Conservation (phyloP, 2,797 vertebrate genomes). For the Nothura maculosa region DNA sequence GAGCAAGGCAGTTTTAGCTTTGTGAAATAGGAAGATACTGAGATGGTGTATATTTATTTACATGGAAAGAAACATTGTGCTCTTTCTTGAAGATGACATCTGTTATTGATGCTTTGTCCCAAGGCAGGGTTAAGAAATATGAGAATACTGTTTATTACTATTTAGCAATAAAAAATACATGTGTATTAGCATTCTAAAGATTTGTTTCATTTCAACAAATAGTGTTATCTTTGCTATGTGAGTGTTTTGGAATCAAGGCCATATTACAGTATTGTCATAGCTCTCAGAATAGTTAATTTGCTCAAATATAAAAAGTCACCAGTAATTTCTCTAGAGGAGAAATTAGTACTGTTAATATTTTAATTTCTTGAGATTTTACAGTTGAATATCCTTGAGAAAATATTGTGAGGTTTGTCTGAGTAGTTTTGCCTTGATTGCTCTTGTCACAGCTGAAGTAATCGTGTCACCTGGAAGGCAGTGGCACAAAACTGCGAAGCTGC, state of each 20-base stretch:
- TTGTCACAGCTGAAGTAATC: accelerated
- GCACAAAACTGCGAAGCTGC: accelerated
- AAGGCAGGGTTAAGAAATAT: background rate
- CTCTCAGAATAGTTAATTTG: background rate
- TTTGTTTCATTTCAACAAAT: background rate
- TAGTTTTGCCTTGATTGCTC: background rate
- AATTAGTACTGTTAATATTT: background rate
- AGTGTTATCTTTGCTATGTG: background rate
- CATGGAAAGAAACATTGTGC: background rate
- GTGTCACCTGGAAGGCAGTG: background rate
- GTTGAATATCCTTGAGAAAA: background rate
- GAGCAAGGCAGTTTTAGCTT: background rate
- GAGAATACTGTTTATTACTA: background rate
- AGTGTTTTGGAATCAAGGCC: background rate
- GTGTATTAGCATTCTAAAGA: background rate
- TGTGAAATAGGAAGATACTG: background rate
- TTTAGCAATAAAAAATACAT: background rate
- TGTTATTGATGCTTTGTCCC: background rate
- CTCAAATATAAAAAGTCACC: background rate
- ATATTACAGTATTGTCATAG: background rate
- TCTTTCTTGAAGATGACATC: background rate
- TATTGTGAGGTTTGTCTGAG: background rate
- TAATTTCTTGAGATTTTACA: background rate
- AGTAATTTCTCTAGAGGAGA: background rate
- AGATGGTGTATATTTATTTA: background rate